Evolutionary conservation across 2,888 invertebrate genomes (phyloP).

Genomic region (Drosophila demipolita): DNA sequence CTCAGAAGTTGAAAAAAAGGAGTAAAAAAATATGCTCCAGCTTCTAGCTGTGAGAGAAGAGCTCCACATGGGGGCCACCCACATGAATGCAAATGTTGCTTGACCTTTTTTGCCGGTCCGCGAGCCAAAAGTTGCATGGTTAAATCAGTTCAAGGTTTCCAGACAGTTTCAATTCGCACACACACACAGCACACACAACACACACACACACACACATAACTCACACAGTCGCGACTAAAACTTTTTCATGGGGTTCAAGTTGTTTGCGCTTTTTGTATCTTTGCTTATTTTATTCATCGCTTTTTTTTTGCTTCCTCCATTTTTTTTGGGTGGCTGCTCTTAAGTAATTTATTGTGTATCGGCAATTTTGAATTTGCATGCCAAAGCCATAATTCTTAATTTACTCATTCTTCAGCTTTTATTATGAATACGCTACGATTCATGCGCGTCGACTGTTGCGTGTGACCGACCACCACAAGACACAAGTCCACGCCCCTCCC

Average conservation of each 20-base stretch:
- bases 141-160: constrained; percentile 66
- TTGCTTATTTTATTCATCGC: constrained; percentile 5
- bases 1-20: constrained; percentile 27
- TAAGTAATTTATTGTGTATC: constrained; percentile 83
- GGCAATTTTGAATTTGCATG: constrained; percentile 83
- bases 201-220: constrained; percentile 29
- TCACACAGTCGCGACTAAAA: constrained; percentile 44
- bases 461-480: constrained; percentile 65
- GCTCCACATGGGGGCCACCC: constrained; percentile 67
- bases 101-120: constrained; percentile 50
- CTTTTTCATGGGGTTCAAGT: constrained; percentile 52
- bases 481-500: constrained; percentile 6
- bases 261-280: constrained; percentile 57
- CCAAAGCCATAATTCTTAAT: constrained; percentile 84
- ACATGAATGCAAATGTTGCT: constrained; percentile 57
- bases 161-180: constrained; percentile 21
- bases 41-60: constrained; percentile 36
- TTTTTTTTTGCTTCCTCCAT: not conserved
- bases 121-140: constrained; percentile 24
- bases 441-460: constrained; percentile 56
- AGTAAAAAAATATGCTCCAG: not conserved
- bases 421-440: constrained; percentile 63
- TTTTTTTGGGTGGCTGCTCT: constrained; percentile 54
- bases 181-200: constrained; percentile 25
- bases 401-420: constrained; percentile 79